Evolutionary conservation across 2,888 invertebrate genomes (phyloP), one percentile per base, ranked within the genome.

Genomic region (Cheilosia soror): DNA sequence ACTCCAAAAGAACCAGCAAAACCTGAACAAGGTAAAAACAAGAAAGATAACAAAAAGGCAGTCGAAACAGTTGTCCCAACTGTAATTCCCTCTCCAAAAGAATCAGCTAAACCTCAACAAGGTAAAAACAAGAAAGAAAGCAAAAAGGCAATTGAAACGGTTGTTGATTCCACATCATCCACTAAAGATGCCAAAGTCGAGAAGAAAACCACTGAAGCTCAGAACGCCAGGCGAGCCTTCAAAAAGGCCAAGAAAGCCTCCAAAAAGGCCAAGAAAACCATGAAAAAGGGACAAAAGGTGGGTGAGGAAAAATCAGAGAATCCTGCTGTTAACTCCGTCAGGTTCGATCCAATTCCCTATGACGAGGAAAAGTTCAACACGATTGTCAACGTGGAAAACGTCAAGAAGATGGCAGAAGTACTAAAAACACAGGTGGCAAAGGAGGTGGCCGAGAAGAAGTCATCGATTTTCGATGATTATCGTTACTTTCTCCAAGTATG

Each of bases 401-500:
- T 92, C 2, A 87, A 87, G 4, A 89, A 90, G 62, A 87, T 91
- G n/a, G 89, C 89, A 5, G 62, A 88, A 5, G 91, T 90, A 0
- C 87, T 92, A 0, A 90, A 89, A 63, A 72, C 37, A 0, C 87
- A 88, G 15, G 90, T 89, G 0, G 88, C 89, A 5, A 88, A 89
- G 15, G 90, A 91, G 69, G 88, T 90, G 0, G 69, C 88, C 13
- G 69, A 78, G 20, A 91, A 90, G 88, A 86, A 90, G n/a, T 88
- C 87, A 2, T 87, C 90, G 0, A 90, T 92, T 25, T 92, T 92
- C 47, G 88, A 87, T 20, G 92, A 92, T 71, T 92, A 89, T 63
- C 90, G 88, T 9, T 91, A 90, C 78, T 76, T 89, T 4, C 82
- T 92, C 3, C 89, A 91, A 62, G 88, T 92, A 2, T 40, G 84